Percentiles rank a stretch among this genome's conserved stretches.
phyloP scores from a whole-genome alignment of 2,113 vertebrate genomes.

The Anarrhichthys ocellatus region DNA sequence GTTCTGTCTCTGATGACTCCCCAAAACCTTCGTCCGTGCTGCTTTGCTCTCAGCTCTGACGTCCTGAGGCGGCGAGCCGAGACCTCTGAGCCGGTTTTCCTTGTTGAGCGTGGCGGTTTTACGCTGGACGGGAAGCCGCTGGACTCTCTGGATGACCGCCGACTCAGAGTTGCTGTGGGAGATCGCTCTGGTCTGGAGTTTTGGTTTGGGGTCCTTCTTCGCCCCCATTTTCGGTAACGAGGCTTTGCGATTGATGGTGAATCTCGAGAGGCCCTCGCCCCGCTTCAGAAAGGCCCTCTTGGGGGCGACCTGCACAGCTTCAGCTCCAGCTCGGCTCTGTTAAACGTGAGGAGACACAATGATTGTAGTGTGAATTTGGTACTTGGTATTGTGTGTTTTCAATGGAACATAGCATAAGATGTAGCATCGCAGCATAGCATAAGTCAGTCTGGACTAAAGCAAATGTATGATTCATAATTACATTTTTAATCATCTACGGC shows the following conservation, averaged over 20 bases:
- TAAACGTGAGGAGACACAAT: not conserved
- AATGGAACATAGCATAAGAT: too few relatives aligned
- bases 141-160: constrained; percentile 68
- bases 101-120: constrained; percentile 85
- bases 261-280: constrained; percentile 91
- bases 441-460: too few relatives aligned
- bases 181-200: constrained; percentile 43
- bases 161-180: constrained; percentile 58
- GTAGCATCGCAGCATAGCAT: too few relatives aligned
- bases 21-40: constrained; percentile 74
- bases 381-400: too few relatives aligned
- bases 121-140: constrained; percentile 79
- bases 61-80: constrained; percentile 23
- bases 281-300: constrained; percentile 91
- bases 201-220: constrained; percentile 59
- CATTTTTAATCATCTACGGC: not conserved
- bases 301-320: constrained; percentile 63
- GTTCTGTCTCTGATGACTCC: constrained; percentile 80
- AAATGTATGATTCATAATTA: not conserved
- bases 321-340: constrained; percentile 52
- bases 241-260: constrained; percentile 81
- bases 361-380: not conserved
- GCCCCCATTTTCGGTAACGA: constrained; percentile 49
- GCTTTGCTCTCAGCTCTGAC: constrained; percentile 55
- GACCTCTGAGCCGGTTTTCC: constrained; percentile 74